Evolutionary conservation across 2,797 vertebrate genomes (phyloP).

Genomic region (Xerus rutilus): DNA sequence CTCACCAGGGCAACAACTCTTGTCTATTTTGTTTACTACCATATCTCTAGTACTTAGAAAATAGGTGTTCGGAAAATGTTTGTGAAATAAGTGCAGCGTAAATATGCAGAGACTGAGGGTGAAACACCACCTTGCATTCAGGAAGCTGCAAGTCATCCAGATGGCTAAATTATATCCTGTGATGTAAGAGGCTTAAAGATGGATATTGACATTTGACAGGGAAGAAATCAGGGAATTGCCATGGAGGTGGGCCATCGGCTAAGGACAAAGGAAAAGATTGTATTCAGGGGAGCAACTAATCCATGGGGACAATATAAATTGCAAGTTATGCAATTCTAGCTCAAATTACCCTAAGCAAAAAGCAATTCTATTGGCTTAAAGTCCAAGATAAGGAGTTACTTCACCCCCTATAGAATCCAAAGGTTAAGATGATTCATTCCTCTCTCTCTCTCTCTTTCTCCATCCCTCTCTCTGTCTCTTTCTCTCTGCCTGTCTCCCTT

Average conservation of each 20-base stretch:
- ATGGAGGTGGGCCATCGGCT: background rate
- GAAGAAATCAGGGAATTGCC: background rate
- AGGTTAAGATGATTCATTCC: background rate
- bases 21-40: background rate
- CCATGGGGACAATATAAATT: background rate
- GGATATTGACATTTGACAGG: background rate
- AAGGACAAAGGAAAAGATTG: background rate
- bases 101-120: background rate
- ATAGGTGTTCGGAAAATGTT: background rate
- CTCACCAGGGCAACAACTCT: background rate
- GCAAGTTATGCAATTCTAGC: background rate
- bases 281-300: background rate
- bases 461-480: background rate
- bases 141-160: background rate
- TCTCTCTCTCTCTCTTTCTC: background rate
- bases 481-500: background rate
- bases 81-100: background rate
- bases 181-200: background rate
- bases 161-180: background rate
- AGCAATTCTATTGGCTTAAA: background rate
- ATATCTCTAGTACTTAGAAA: background rate
- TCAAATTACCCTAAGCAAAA: background rate
- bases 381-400: background rate
- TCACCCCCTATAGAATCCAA: background rate
- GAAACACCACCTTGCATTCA: background rate